Evolutionary conservation across 2,113 vertebrate species (phyloP).

Genomic region (Hucho hucho): DNA sequence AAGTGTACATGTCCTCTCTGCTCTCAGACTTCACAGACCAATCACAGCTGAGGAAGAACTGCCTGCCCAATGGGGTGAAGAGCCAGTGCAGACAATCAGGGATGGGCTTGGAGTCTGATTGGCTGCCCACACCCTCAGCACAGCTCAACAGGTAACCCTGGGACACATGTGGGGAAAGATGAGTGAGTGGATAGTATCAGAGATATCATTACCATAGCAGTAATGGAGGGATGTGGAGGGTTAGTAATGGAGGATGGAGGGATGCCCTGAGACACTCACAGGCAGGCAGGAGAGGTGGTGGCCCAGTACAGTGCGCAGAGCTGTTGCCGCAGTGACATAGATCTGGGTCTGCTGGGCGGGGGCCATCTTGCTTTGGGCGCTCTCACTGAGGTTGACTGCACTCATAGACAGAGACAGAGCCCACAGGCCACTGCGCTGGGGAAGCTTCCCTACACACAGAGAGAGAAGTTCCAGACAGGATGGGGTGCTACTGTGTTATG

Average conservation of each 20-base stretch:
- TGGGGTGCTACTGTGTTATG: background rate
- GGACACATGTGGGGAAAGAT: background rate
- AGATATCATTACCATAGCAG: background rate
- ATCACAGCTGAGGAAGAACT: conserved; percentile 93
- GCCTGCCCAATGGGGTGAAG: conserved; percentile 89
- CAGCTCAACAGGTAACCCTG: conserved; percentile 90
- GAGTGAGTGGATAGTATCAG: background rate
- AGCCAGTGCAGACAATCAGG: conserved; percentile 91
- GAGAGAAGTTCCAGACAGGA: too few relatives aligned
- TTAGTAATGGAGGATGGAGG: background rate
- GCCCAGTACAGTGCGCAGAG: conserved; percentile 84
- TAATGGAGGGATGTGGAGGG: background rate
- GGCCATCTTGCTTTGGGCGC: conserved; percentile 89
- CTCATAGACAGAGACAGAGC: conserved; percentile 89
- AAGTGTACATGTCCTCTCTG: conserved; percentile 85
- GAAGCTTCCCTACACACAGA: conserved; percentile 81
- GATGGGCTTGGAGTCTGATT: conserved; percentile 78
- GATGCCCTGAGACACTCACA: conserved; percentile 69
- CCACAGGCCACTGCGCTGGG: conserved; percentile 81
- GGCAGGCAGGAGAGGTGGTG: conserved; percentile 87
- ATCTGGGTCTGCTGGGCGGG: conserved; percentile 85
- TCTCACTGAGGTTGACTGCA: conserved; percentile 92
- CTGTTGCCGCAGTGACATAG: conserved; percentile 87
- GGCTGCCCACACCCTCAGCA: conserved; percentile 78
- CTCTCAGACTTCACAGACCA: conserved; percentile 87